Evolutionary conservation across 2,113 vertebrate species (phyloP).

Genomic region (Psittacus erithacus): DNA sequence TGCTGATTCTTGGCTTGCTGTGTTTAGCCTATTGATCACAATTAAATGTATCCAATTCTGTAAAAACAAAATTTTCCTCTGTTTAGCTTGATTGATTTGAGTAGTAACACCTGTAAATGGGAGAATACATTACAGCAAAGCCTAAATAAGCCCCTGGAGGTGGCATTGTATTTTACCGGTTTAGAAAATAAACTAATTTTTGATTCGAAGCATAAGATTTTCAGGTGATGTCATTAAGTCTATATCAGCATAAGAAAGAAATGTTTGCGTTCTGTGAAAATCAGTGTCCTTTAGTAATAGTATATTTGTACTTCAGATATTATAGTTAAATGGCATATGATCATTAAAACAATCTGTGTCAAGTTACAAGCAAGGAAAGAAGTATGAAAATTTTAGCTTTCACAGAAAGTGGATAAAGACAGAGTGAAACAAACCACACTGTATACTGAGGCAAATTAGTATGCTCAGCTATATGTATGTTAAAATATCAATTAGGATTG

Average conservation of each 20-base stretch:
- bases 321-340: background rate
- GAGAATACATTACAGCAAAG: background rate
- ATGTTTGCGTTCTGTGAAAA: background rate
- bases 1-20: background rate
- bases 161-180: background rate
- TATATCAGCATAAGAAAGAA: background rate
- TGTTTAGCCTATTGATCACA: background rate
- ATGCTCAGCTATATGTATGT: background rate
- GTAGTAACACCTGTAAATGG: background rate
- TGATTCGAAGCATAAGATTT: background rate
- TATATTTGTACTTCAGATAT: background rate
- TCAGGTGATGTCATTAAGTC: background rate
- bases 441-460: background rate
- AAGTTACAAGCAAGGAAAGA: background rate
- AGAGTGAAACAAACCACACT: background rate
- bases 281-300: background rate
- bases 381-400: background rate
- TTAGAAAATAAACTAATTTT: background rate
- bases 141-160: background rate
- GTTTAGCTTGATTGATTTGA: background rate
- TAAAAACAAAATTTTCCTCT: background rate
- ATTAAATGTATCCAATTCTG: background rate
- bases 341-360: background rate
- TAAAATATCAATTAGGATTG: constrained; percentile 7
- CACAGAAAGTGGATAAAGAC: background rate